Evolutionary conservation across 1,140 invertebrate genomes (phyloP), one percentile per base, ranked within the genome.

Genomic region (Papilio glaucus): DNA sequence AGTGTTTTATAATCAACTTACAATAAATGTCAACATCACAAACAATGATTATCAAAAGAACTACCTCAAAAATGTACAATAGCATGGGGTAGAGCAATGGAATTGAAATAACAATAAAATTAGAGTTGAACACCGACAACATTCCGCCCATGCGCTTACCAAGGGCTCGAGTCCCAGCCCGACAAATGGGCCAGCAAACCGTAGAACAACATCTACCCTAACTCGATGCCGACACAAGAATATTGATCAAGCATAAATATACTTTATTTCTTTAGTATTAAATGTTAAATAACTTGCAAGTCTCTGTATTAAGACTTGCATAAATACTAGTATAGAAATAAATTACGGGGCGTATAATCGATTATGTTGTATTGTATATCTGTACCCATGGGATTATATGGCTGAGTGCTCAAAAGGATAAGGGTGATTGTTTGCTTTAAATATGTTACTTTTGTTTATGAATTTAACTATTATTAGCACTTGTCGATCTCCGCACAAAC

Each of bases 61-160:
- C 49, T 57, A 24, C 49, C 49, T 21, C 24, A 57, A 86, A 81
- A 81, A 57, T 79, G 74, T 78, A 78, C 80, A 71, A 41, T 67
- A 78, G 72, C 67, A 67, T 75, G 73, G 81, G 84, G 83, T 81
- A 77, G 74, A 72, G 57, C 77, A 85, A 86, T 87, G 80, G 85
- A 86, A 84, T 82, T 86, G 79, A 86, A 88, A 90, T 89, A 89
- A 88, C 87, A 87, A 90, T 89, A 85, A 89, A 89, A 90, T 90
- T 90, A 90, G 80, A 85, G 74, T 75, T 72, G 73, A 81, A 84
- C 81, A 86, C 81, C 82, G 76, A 86, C 82, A 89, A 87, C 83
- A 89, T 82, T 83, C 77, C 88, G 88, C 88, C 86, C 83, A 85
- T 82, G 82, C 80, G 77, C 75, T 88, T 84, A 85, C 76, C 69